Evolutionary conservation across 35 echinoderm and acorn worm species (phyloP), one percentile per base, ranked within the genome.

Genomic region (Eucidaris tribuloides): DNA sequence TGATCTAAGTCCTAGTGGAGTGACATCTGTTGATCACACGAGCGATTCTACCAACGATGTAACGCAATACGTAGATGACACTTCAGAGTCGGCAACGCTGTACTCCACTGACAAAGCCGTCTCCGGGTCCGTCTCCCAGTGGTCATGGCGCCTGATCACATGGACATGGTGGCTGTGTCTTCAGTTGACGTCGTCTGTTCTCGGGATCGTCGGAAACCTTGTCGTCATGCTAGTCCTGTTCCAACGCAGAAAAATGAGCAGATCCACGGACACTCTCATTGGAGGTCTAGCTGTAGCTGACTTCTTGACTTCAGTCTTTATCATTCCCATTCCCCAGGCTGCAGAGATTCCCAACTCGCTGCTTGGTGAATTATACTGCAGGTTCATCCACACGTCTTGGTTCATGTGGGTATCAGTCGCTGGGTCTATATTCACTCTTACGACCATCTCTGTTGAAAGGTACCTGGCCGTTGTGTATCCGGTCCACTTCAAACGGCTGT

Each of bases 381-480:
- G 88, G 35, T 59, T 97, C 19, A 37, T 90, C 7, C 78, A 59
- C 55, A 85, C 94, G 30, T 72, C 82, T 15, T 59, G 86, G 20
- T 64, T 93, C 36, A 66, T 97, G 9, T 97, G 94, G 94, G 71
- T 92, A 17, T 81, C 76, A 30, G 86, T 97, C 18, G 81, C 89
- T 15, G 76, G 70, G 9, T 97, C 94, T 7, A 81, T 97, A 24
- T 83, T 93, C 24, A 92, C 82, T 5, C 71, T 97, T 19, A 93
- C 86, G 4, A 46, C 83, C 24, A 80, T 97, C 29, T 92, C 94
- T 3, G 60, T 97, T 6, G 94, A 97, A 45, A 50, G 94, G 17
- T 97, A 86, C 31, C 45, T 97, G 11, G 94, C 94, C 3, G 83
- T 97, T 25, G 84, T 97, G n/a, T 85, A 93, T 57, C 94, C 94